Base-by-base conservation (phyloP, 1,140 invertebrate species). In the Hermetia illucens region DNA sequence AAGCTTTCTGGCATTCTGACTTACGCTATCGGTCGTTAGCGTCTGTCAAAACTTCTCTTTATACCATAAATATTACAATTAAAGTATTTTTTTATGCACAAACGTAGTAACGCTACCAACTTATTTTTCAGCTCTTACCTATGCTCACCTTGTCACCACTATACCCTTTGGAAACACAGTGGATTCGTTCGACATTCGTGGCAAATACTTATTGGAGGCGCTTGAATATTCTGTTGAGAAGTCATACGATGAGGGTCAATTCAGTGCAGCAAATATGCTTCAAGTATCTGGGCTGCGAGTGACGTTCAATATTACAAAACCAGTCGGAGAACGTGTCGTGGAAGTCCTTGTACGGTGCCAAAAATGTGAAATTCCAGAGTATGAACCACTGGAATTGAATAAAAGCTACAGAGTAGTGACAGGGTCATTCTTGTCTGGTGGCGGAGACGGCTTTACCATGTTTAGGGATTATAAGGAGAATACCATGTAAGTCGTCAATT, bases 111-210 rank as follows among this genome's bases (percentile, higher is more conserved):
- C 2, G 4, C 16, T 17, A 6, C 15, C n/a, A 40, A n/a, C n/a
- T n/a, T n/a, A n/a, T 25, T 34, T 55, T 55, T 3, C 61, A 58
- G 71, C 68, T 35, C 69, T 86, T 6, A 79, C 75, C 8, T 74
- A 71, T 19, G 74, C 71, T 27, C 75, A 77, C 39, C 47, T 84
- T 1, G 49, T 79, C 2, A 71, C 71, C 40, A 67, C 73, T 10
- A 61, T 72, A 15, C 82, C 82, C 2, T 86, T 85, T 42, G 72
- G 74, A 45, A 83, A 83, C 51, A 70, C 62, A 9, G 63, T 82
- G 21, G 74, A 79, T 40, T 61, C 75, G 2, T 68, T 78, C 25
- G 72, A 76, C 40, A 44, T 84, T 21, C 62, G 61, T 4, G 82
- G 82, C 1, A 49, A 63, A 21, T 62, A 75, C 38, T 48, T 86